Conservation (phyloP, 2,797 vertebrate species). For the Poeciliopsis turneri region DNA sequence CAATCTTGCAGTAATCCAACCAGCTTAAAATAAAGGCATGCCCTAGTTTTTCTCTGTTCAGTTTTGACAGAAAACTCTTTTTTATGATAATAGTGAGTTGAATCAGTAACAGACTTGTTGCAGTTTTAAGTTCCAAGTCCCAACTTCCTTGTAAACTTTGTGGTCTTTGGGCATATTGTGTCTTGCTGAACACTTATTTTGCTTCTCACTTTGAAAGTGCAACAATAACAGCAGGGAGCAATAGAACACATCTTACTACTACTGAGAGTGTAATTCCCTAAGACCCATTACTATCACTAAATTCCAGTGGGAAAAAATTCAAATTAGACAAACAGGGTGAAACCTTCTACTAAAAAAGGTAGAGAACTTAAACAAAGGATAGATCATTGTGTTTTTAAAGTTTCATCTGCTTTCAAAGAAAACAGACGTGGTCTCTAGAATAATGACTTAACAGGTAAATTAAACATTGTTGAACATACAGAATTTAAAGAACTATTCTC, state of each 20-base stretch:
- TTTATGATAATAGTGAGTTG: neutral
- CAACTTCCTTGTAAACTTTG: neutral
- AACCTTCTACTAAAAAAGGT: neutral
- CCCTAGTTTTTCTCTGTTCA: neutral
- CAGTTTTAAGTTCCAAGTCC: neutral
- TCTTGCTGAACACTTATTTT: neutral
- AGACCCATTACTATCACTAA: neutral
- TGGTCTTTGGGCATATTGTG: neutral
- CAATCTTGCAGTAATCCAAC: neutral
- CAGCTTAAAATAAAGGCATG: neutral
- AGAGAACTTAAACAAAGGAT: neutral
- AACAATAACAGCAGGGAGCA: neutral
- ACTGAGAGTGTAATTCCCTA: neutral
- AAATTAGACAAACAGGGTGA: neutral
- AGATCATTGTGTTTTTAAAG: neutral
- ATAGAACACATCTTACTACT: neutral
- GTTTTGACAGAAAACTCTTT: neutral
- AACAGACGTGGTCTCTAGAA: neutral
- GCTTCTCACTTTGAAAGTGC: neutral
- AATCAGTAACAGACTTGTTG: neutral
- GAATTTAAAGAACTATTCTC: neutral
- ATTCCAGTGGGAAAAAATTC: neutral
- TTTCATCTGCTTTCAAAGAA: neutral
- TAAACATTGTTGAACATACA: neutral
- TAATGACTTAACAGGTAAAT: conserved; percentile 3